Evolutionary conservation across 1,140 invertebrate genomes (phyloP).

Genomic region (Colletes gigas): DNA sequence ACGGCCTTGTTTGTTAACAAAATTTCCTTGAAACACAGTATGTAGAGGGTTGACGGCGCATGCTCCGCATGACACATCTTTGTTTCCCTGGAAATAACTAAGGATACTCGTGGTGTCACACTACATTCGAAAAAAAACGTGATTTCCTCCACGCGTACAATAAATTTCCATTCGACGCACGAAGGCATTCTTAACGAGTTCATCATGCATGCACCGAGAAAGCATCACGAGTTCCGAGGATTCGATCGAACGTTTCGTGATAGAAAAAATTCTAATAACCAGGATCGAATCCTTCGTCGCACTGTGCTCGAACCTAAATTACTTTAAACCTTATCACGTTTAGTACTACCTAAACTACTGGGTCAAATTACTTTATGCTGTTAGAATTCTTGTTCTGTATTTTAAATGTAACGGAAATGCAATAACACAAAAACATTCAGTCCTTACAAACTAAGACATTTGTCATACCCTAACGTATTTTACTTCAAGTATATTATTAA

Average conservation of each 20-base stretch:
- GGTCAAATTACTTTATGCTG: no score
- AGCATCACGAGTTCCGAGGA: conserved; percentile 10
- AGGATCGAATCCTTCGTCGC: no score
- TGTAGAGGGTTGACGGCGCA: neutral
- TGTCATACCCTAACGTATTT: no score
- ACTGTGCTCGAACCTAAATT: no score
- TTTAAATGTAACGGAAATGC: no score
- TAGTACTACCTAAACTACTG: no score
- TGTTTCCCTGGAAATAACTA: neutral
- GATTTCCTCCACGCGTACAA: neutral
- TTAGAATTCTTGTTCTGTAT: no score
- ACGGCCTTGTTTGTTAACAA: neutral
- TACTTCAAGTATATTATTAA: no score
- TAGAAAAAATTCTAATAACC: neutral
- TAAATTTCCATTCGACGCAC: conserved; percentile 40
- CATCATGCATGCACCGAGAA: conserved; percentile 23
- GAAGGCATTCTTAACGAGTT: conserved; percentile 38
- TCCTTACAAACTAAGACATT: no score
- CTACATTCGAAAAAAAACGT: neutral
- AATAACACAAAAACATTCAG: no score
- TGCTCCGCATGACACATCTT: neutral
- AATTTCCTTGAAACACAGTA: neutral
- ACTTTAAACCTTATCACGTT: no score
- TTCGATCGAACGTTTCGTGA: neutral
- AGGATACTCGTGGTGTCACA: neutral